Percentiles rank a stretch among this genome's conserved stretches.
phyloP scores from a whole-genome alignment of 2,113 vertebrate genomes.

The Carassius auratus region DNA sequence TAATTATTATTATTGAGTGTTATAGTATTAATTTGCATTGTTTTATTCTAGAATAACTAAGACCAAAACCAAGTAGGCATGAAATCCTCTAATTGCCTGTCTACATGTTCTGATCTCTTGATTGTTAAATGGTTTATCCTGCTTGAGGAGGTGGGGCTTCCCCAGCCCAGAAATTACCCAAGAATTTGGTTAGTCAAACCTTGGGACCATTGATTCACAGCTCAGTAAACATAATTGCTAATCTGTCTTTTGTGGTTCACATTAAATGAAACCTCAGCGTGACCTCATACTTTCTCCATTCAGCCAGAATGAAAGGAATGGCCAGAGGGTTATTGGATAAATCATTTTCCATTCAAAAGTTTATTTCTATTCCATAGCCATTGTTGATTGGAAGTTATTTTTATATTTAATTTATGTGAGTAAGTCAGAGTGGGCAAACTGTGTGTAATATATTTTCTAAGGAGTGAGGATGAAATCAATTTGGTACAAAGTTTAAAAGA shows the following conservation, averaged over 20 bases:
- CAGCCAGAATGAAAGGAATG: background rate
- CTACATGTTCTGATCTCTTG: background rate
- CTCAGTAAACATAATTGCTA: constrained; percentile 40
- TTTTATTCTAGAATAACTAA: background rate
- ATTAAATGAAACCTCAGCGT: constrained; percentile 19
- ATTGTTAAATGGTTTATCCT: background rate
- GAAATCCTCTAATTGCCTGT: background rate
- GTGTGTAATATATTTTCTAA: background rate
- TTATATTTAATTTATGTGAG: background rate
- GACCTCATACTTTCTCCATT: constrained; percentile 36
- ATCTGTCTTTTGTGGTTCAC: constrained; percentile 50
- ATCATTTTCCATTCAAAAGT: constrained; percentile 26
- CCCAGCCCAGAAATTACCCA: background rate
- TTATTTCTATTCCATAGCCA: constrained; percentile 4
- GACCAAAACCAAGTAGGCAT: background rate
- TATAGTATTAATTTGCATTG: no score
- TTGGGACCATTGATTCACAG: constrained; percentile 1
- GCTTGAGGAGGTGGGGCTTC: background rate
- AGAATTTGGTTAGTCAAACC: constrained; percentile 25
- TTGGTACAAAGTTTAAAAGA: background rate
- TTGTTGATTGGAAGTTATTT: background rate
- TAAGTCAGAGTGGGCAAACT: background rate
- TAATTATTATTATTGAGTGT: no score
- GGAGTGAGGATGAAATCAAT: background rate
- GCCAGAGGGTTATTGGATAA: background rate